A percentile compares a stretch with the other conserved stretches of the same genome.
phyloP scores from a whole-genome alignment of 53 echinoderm and acorn worm genomes.

The Antedon mediterranea region DNA sequence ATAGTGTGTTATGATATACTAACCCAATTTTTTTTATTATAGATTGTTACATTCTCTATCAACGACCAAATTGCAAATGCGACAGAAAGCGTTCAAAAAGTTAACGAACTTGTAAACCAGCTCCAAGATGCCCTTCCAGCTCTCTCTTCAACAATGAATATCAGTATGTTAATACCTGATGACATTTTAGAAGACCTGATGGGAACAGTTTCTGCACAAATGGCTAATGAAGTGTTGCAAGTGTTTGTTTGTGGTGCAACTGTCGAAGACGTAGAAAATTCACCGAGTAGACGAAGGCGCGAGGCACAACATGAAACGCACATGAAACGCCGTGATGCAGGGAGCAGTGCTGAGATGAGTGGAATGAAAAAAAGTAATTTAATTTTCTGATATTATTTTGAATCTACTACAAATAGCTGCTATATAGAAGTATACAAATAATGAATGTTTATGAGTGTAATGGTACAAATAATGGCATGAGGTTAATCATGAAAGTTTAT shows the following conservation, averaged over 20 bases:
- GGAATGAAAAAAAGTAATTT: too few species aligned
- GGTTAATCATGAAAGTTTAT: too few species aligned
- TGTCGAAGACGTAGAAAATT: neutral
- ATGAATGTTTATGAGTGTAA: too few species aligned
- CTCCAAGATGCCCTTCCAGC: slow-evolving; percentile 1
- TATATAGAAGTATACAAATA: too few species aligned
- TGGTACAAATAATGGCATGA: too few species aligned
- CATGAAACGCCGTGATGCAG: neutral
- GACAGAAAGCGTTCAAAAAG: slow-evolving; percentile 1
- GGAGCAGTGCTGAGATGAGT: too few species aligned
- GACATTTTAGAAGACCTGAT: neutral
- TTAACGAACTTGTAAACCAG: neutral
- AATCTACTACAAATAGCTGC: too few species aligned
- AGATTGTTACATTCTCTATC: slow-evolving; percentile 2
- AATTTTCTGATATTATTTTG: too few species aligned
- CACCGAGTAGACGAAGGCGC: neutral
- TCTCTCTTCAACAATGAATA: neutral
- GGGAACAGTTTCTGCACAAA: neutral
- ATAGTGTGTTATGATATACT: too few species aligned
- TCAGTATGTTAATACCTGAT: neutral
- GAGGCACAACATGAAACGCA: too few species aligned
- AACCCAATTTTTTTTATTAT: neutral
- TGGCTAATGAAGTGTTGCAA: neutral
- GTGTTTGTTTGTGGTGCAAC: neutral
- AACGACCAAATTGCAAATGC: neutral